Evolutionary conservation across 2,113 vertebrate species (phyloP).

Genomic region (Oceanites oceanicus): DNA sequence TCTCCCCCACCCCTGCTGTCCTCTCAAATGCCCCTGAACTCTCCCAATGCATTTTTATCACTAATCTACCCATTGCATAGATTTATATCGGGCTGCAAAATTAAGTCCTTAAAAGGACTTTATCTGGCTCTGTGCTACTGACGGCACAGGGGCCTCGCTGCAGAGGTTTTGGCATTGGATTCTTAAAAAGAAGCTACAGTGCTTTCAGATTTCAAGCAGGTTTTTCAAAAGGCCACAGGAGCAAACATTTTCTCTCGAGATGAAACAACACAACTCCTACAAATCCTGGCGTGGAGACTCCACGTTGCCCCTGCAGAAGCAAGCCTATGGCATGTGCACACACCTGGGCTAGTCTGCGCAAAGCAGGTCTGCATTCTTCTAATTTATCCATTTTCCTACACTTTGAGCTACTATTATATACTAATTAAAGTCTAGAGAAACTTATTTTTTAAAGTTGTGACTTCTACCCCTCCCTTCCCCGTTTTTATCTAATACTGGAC

Average conservation of each 20-base stretch:
- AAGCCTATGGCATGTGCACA: fast-evolving
- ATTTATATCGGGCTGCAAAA: not conserved
- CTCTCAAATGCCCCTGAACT: not conserved
- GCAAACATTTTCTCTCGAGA: not conserved
- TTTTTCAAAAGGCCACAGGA: not conserved
- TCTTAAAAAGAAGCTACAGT: not conserved
- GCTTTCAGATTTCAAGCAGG: not conserved
- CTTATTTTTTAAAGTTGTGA: not conserved
- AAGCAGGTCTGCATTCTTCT: not conserved
- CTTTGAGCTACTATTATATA: not conserved
- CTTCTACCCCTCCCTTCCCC: not conserved
- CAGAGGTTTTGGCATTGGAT: not conserved
- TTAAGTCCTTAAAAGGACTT: not conserved
- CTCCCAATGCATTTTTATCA: not conserved
- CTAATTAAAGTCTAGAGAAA: not conserved
- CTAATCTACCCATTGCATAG: not conserved
- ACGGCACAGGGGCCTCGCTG: not conserved
- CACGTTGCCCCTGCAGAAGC: fast-evolving
- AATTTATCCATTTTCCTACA: not conserved
- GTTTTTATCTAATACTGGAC: not conserved
- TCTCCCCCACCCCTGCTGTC: not conserved
- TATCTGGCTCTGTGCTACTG: not conserved
- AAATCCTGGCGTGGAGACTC: not conserved
- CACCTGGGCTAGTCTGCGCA: not conserved
- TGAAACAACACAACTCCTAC: not conserved